Percentiles rank a stretch among this genome's conserved stretches.
These are phyloP conservation scores for Cantharis flavilabris DNA, from an alignment of 2,888 invertebrate genomes.

Conservation along the genomic window DNA sequence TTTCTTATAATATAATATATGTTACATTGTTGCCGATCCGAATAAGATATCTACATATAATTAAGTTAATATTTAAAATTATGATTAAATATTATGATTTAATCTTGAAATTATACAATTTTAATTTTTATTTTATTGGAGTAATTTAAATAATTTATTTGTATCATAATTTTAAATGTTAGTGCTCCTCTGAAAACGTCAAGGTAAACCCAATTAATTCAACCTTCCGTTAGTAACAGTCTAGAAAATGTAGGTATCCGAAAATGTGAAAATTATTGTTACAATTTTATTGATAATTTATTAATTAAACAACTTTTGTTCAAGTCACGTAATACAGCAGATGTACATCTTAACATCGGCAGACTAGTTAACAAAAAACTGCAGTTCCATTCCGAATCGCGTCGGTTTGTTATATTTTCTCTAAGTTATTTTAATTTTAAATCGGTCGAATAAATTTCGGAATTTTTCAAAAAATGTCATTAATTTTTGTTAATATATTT, in stretches of 20 bases:
- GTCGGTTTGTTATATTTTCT: no score
- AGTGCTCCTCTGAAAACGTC: background rate
- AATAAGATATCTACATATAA: background rate
- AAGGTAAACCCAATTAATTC: background rate
- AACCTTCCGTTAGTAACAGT: background rate
- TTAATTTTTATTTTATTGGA: background rate
- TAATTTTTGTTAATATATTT: no score
- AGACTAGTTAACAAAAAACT: no score
- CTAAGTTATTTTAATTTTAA: no score
- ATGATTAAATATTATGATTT: background rate
- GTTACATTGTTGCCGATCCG: background rate
- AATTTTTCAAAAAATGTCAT: no score
- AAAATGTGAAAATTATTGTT: background rate
- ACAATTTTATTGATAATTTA: background rate
- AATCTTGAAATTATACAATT: background rate
- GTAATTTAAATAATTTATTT: background rate
- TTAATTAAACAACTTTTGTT: no score
- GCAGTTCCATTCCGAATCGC: no score
- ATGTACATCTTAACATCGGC: no score
- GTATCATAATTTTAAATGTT: background rate
- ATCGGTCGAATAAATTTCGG: no score
- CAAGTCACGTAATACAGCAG: no score
- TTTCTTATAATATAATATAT: background rate
- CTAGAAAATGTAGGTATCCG: background rate
- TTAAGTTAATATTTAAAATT: background rate